These are phyloP conservation scores for Epinephelus malabaricus DNA, from an alignment of 2,797 vertebrate species.

Conservation along the genomic window DNA sequence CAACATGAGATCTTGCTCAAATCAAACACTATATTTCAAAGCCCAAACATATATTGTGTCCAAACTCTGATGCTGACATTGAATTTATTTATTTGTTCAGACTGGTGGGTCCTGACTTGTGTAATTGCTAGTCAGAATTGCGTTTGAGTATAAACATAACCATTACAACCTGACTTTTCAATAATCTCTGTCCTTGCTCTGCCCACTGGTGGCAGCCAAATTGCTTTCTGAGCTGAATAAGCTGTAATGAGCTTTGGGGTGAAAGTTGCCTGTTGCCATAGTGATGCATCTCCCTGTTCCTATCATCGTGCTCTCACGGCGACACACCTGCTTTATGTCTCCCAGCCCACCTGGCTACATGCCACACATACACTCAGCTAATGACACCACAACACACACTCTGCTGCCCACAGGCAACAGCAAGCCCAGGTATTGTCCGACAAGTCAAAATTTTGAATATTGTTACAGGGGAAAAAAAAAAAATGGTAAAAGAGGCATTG, in stretches of 20 bases:
- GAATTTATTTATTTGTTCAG: too few relatives aligned
- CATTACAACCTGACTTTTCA: too few relatives aligned
- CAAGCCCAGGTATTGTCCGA: not conserved
- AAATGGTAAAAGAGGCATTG: too few relatives aligned
- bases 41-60: too few relatives aligned
- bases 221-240: constrained; percentile 10
- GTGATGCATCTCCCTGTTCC: not conserved
- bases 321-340: constrained; percentile 12
- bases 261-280: constrained; percentile 19
- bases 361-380: not conserved
- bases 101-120: too few relatives aligned
- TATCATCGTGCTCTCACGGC: not conserved
- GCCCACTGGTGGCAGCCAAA: not conserved
- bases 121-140: too few relatives aligned
- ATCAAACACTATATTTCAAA: too few relatives aligned
- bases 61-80: too few relatives aligned
- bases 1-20: too few relatives aligned
- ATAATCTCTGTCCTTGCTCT: not conserved
- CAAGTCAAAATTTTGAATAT: too few relatives aligned
- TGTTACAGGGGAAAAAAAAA: too few relatives aligned
- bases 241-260: constrained; percentile 7
- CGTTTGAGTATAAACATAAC: too few relatives aligned
- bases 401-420: not conserved
- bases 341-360: not conserved
- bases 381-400: not conserved